Base-by-base conservation (phyloP, 2,113 vertebrate genomes). In the Lophochroa leadbeateri region DNA sequence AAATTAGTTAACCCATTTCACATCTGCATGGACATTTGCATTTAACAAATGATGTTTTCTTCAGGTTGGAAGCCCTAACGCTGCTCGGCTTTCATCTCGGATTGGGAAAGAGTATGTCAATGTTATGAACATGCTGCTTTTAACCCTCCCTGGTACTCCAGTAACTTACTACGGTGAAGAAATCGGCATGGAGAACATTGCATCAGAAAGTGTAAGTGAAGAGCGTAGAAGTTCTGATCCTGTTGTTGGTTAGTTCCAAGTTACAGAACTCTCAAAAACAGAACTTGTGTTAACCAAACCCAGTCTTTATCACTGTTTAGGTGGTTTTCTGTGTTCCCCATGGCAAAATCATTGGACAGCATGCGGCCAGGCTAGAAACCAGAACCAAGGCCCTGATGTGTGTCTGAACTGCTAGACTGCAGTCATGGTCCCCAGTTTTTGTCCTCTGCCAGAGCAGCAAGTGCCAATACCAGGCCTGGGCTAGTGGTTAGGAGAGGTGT, bases 141-240 rank as follows among this genome's bases (percentile, higher is more conserved):
- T 99, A 95, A 99, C 99, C 3, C 99, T 99, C 33, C 99, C 99
- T 21, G 99, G 99, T 69, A 99, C 99, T 23, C 98, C 99, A 25
- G 98, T 98, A 77, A 99, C 99, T 61, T 99, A 99, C 93, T 99
- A 99, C 2, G 99, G 99, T 11, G 99, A 99, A 97, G 99, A 99
- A 98, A 98, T 99, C 63, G 99, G 99, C 96, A 99, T 99, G 99
- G 97, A 98, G 95, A 97, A 98, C 65, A 47, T 57, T 16, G 83
- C 10, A 12, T 85, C 95, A 80, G 92, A 77, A 94, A 77, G 53
- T 4, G 96, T 97, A 91, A 95, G 95, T 76, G n/a, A 83, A 87
- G 47, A 81, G 33, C 4, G 0, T 39, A 29, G 20, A 7, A 41
- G 52, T 16, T 53, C 29, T 41, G 25, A 29, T 78, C 64, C 46